Percentiles rank a stretch among this genome's conserved stretches.
Evolutionary conservation across 2,113 vertebrate species (phyloP).

Genomic region (Brachypodius melanocephalos): DNA sequence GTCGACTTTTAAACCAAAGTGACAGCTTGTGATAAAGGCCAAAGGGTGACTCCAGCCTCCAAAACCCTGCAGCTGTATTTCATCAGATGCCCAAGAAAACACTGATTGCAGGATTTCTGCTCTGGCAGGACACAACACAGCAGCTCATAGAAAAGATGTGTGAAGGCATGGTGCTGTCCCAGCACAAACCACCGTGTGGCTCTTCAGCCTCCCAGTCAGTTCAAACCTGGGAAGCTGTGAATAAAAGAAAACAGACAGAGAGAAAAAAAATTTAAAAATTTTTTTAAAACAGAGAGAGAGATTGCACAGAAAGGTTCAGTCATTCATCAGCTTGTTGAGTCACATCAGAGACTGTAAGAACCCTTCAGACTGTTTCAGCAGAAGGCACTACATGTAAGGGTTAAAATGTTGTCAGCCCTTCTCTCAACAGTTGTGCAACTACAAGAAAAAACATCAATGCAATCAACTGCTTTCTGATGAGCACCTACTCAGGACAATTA

Average conservation of each 20-base stretch:
- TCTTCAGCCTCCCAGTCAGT: constrained; percentile 70
- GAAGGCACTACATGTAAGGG: not conserved
- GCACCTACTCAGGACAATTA: not conserved
- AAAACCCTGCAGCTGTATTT: not conserved
- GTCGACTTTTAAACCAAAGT: not conserved
- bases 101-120: not conserved
- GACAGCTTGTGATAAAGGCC: not conserved
- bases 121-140: not conserved
- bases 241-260: not conserved
- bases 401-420: not conserved
- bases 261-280: not conserved
- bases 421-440: not conserved
- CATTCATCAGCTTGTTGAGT: not conserved
- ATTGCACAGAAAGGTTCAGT: not conserved
- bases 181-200: constrained; percentile 68
- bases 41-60: not conserved
- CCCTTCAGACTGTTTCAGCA: not conserved
- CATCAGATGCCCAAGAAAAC: not conserved
- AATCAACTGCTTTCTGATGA: not conserved
- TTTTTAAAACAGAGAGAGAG: not conserved
- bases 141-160: constrained; percentile 63
- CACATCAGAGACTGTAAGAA: not conserved
- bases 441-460: not conserved
- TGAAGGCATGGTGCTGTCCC: constrained; percentile 69
- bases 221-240: constrained; percentile 34